Evolutionary conservation across 2,113 vertebrate species (phyloP), one percentile per base, ranked within the genome.

Genomic region (Triplophysa siluroides): DNA sequence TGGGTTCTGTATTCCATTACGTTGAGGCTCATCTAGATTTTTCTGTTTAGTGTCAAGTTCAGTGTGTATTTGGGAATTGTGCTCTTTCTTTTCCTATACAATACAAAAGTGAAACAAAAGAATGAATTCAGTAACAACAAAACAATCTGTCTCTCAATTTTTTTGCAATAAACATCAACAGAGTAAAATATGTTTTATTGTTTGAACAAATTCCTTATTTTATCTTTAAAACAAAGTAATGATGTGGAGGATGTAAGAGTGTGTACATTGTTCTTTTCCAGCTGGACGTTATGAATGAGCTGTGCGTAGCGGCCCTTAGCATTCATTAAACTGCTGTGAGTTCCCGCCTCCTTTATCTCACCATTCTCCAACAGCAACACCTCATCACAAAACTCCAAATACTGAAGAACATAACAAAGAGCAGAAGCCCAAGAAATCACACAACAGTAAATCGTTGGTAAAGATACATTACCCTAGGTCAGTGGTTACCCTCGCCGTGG

Each of bases 341-440:
- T 91, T 60, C 95, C 95, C 2, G 85, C 86, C 82, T 96, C 95
- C 70, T 79, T 88, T 23, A 95, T 88, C 83, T 92, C 83, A 7
- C 94, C 94, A 0, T 93, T 89, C 66, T 96, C 93, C 79, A 96
- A 78, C 60, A 96, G 69, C 81, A 95, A 78, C 72, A 96, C 89
- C 56, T 93, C 83, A 63, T 96, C 94, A 81, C 94, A 96, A 84
- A 91, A 95, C 87, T 95, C 93, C 65, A 96, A 85, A 86, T 95
- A 95, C 95, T 93, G 64, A 23, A 61, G 10, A 38, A 67, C 29
- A 67, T 19, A 50, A 41, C 4, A 73, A 6, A 81, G 56, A 81
- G 19, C 76, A 33, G 23, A 29, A 69, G 50, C 8, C 26, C 24
- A 79, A 33, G 29, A 41, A 8, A 67, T 29, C 8, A 45, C 26